These are phyloP conservation scores for Rhopilema esculentum DNA, from an alignment of 30 jellyfish, hydroid and myxozoan genomes.

Conservation along the genomic window DNA sequence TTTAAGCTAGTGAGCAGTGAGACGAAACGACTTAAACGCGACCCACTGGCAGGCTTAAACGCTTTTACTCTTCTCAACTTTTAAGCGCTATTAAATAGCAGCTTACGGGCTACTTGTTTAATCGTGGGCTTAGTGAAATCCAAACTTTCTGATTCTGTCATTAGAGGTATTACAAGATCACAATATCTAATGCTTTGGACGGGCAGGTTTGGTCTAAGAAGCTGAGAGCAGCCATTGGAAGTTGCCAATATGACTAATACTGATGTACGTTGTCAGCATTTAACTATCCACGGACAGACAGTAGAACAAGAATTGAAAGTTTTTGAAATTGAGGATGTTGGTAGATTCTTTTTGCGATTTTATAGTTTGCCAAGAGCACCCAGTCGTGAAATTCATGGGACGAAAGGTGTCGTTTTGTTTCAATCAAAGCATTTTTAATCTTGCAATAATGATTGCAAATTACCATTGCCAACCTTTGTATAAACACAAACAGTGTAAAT, in stretches of 20 bases:
- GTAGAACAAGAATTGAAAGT: not conserved
- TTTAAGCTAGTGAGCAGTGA: slow-evolving; percentile 1
- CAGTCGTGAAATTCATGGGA: not conserved
- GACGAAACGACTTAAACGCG: not conserved
- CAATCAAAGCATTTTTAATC: not conserved
- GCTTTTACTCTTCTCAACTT: slow-evolving; percentile 20
- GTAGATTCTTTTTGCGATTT: not conserved
- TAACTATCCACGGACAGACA: not conserved
- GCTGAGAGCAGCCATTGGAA: not conserved
- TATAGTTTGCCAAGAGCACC: not conserved
- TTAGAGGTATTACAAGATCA: slow-evolving; percentile 8
- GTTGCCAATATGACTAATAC: not conserved
- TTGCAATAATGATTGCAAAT: not conserved
- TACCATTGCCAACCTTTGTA: not conserved
- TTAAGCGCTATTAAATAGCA: slow-evolving; percentile 69
- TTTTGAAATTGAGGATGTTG: not conserved
- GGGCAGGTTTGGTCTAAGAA: slow-evolving; percentile 8
- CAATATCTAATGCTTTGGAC: slow-evolving; percentile 1
- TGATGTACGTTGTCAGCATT: not conserved
- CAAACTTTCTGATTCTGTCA: slow-evolving; percentile 64
- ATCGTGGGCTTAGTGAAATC: slow-evolving; percentile 78
- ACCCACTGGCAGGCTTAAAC: slow-evolving; percentile 57
- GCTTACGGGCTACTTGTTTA: slow-evolving; percentile 61
- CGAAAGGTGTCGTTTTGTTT: not conserved
- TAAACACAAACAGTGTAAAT: not conserved